Evolutionary conservation across 2,888 invertebrate species (phyloP), one percentile per base, ranked within the genome.

Genomic region (Tuta absoluta): DNA sequence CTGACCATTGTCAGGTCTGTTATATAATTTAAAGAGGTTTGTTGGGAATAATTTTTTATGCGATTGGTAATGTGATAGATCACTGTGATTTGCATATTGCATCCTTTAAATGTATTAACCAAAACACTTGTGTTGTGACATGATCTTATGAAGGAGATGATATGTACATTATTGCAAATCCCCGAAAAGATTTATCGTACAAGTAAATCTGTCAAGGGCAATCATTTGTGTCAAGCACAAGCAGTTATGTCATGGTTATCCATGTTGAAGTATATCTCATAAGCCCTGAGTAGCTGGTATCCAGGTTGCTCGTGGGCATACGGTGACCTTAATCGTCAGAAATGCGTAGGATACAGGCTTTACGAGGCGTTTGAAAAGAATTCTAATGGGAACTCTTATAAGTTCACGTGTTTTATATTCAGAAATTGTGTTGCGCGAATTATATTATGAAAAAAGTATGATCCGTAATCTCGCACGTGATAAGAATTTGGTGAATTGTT

Each of bases 21-120:
- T 91, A 90, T 85, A 85, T 90, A 90, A 91, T 66, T 67, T 69
- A 71, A 72, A 62, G 71, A 71, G 72, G 75, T 77, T 75, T 78
- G 69, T 75, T 73, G 76, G 76, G 69, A 70, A 65, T 68, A 5
- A 69, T 73, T 68, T 71, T 58, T 72, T 75, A 75, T 72, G 66
- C 65, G 48, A 49, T 65, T 65, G 59, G 66, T 64, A 62, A 66
- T 62, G 33, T 41, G 53, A 33, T 38, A 23, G 21, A 38, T 38
- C 14, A 12, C 19, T 10, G 28, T 17, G 14, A 17, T 51, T 23
- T 19, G 11, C 11, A 19, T 51, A 23, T 51, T 7, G 19, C 7
- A 10, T 12, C 12, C 21, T 49, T 19, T 21, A 21, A 33, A 21
- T 23, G 5, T 11, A 11, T 19, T 11, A 11, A 51, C 11, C 19